Percentiles rank a stretch among this genome's conserved stretches.
These are phyloP conservation scores for Hymenopus coronatus DNA, from an alignment of 2,888 invertebrate genomes.

Conservation along the genomic window DNA sequence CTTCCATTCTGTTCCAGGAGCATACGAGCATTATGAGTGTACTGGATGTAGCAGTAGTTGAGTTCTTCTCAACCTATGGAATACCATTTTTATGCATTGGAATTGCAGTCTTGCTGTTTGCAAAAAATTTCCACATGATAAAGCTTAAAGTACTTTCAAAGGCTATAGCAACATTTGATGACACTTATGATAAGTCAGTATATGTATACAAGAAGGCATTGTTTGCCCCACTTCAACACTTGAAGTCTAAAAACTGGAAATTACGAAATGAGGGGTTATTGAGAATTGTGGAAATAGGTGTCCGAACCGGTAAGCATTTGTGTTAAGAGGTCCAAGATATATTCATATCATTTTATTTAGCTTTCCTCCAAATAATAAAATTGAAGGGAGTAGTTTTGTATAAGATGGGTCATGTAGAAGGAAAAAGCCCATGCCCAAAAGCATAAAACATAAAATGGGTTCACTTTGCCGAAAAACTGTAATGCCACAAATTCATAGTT, in stretches of 20 bases:
- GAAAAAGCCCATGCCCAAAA: too few species aligned
- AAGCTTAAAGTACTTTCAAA: neutral
- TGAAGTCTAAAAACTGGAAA: slow-evolving; percentile 6
- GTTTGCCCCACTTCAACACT: neutral
- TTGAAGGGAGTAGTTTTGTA: too few species aligned
- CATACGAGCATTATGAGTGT: neutral
- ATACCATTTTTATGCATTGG: neutral
- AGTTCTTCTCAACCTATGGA: neutral
- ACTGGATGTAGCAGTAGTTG: neutral
- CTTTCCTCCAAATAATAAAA: too few species aligned
- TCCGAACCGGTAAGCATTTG: slow-evolving; percentile 3
- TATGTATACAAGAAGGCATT: neutral
- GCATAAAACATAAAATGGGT: too few species aligned
- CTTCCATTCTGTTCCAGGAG: neutral
- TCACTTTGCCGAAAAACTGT: too few species aligned
- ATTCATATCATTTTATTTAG: neutral
- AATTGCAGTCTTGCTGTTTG: neutral
- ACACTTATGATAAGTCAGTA: neutral
- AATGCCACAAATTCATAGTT: too few species aligned
- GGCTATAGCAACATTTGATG: neutral
- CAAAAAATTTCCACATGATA: neutral
- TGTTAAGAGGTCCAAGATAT: neutral
- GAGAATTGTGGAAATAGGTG: slow-evolving; percentile 6
- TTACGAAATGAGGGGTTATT: slow-evolving; percentile 1
- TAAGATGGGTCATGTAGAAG: too few species aligned